A percentile compares a stretch with the other conserved stretches of the same genome.
Conservation (phyloP, 2,888 invertebrate species). For the Spisula subtruncata region DNA sequence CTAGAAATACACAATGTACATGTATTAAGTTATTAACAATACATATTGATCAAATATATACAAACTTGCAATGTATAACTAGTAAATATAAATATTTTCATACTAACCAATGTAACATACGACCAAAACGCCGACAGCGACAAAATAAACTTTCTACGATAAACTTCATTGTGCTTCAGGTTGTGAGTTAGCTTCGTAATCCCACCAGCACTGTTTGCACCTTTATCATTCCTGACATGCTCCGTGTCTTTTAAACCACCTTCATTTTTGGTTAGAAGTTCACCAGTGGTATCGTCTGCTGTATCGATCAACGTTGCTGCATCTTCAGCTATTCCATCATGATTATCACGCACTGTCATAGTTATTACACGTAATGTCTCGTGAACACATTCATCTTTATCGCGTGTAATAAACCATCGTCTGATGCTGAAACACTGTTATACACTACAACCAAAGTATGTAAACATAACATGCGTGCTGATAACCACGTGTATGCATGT, state of each 20-base stretch:
- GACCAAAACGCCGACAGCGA: conserved; percentile 46
- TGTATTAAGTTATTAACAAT: not conserved
- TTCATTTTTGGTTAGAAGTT: not conserved
- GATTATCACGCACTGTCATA: not conserved
- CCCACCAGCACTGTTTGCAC: not conserved
- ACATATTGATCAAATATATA: not conserved
- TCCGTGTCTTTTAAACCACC: not conserved
- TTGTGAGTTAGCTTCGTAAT: not conserved
- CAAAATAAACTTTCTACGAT: conserved; percentile 30
- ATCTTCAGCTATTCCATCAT: not conserved
- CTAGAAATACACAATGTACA: not conserved
- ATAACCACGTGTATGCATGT: too few species aligned
- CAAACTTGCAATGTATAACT: too few species aligned
- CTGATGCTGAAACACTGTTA: too few species aligned
- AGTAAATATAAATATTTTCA: not conserved
- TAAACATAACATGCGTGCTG: too few species aligned
- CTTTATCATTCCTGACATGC: not conserved
- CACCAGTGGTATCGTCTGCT: not conserved
- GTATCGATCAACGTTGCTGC: not conserved
- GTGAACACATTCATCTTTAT: too few species aligned
- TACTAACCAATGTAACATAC: conserved; percentile 51
- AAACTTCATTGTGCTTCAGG: not conserved
- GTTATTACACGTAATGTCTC: not conserved
- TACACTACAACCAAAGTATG: too few species aligned
- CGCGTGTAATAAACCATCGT: too few species aligned